Conservation (phyloP, 2,113 vertebrate species). For the Trematocara stigmaticum region DNA sequence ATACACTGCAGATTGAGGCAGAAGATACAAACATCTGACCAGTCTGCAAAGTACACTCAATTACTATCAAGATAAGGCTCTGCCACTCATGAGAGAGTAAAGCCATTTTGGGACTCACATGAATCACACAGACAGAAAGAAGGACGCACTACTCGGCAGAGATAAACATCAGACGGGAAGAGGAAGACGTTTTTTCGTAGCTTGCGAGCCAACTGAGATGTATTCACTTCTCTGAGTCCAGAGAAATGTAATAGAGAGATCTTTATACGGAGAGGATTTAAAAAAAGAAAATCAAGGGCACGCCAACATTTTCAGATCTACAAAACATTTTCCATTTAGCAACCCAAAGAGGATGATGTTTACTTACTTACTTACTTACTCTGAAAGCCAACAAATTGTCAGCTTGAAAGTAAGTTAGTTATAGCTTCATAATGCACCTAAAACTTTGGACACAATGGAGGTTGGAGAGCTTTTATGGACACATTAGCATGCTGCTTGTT, state of each 20-base stretch:
- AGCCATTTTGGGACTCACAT: constrained; percentile 5
- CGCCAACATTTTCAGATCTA: neutral
- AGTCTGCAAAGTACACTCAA: constrained; percentile 5
- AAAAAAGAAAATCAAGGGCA: neutral
- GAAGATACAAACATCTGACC: constrained; percentile 25
- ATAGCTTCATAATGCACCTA: neutral
- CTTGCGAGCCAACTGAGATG: neutral
- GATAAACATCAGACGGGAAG: constrained; percentile 17
- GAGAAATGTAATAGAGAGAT: neutral
- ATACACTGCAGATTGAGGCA: neutral
- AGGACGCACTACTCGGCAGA: constrained; percentile 1
- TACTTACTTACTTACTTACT: neutral
- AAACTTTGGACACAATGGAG: neutral
- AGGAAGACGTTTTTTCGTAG: neutral
- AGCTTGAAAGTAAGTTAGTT: neutral
- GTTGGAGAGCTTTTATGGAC: neutral
- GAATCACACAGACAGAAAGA: constrained; percentile 14
- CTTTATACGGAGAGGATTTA: neutral
- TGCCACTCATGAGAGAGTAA: neutral
- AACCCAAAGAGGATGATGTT: neutral
- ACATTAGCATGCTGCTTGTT: neutral
- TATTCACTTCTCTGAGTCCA: neutral
- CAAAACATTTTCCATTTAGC: neutral
- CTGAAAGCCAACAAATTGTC: neutral
- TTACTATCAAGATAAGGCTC: neutral